Evolutionary conservation across 2,797 vertebrate genomes (phyloP).

Genomic region (Sebastes variabilis): DNA sequence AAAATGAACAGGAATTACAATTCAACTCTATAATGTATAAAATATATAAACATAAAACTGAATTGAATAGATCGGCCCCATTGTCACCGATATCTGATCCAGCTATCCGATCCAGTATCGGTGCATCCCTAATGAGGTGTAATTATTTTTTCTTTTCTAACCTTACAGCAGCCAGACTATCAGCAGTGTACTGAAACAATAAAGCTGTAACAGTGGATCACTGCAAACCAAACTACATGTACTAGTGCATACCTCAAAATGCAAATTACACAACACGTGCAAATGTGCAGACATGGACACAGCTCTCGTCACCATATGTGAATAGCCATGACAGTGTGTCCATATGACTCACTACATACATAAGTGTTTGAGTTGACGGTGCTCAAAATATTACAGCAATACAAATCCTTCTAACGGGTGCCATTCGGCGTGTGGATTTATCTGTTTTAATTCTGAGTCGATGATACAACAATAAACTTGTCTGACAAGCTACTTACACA

Average conservation of each 20-base stretch:
- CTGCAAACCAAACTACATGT: background rate
- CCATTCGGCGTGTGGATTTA: background rate
- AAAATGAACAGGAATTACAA: too few species aligned
- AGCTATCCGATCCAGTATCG: too few species aligned
- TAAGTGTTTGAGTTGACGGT: background rate
- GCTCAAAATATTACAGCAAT: background rate
- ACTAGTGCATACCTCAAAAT: background rate
- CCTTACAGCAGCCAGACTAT: background rate
- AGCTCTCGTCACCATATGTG: background rate
- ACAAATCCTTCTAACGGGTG: background rate
- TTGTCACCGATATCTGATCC: too few species aligned
- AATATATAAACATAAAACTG: too few species aligned
- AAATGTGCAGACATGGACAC: background rate
- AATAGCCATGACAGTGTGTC: background rate
- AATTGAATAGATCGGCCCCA: too few species aligned
- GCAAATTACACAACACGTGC: constrained; percentile 29
- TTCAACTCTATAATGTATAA: too few species aligned
- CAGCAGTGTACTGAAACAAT: background rate
- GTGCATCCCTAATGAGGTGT: background rate
- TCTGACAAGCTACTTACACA: background rate
- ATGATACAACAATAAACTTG: background rate
- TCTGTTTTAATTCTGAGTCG: background rate
- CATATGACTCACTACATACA: constrained; percentile 11
- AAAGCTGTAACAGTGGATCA: background rate
- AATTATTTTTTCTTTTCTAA: background rate